These are phyloP conservation scores for Chymomyza caudatula DNA, from an alignment of 2,888 invertebrate species.

Conservation along the genomic window DNA sequence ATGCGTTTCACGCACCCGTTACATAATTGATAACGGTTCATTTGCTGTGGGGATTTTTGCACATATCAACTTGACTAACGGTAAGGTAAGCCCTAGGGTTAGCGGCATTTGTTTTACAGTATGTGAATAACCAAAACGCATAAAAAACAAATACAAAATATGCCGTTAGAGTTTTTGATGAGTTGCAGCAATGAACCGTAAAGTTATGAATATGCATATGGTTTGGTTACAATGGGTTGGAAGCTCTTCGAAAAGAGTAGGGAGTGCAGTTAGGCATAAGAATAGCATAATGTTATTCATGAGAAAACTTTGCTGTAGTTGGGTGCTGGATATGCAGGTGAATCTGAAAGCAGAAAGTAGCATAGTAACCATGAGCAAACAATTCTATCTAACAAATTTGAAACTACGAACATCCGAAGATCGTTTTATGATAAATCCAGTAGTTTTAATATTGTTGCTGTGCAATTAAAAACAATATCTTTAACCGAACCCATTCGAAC, in stretches of 20 bases:
- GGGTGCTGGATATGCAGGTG: not conserved
- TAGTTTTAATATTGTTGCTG: too few species aligned
- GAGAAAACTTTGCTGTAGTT: not conserved
- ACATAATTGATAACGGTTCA: conserved; percentile 70
- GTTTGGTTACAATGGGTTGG: conserved; percentile 3
- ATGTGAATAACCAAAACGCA: conserved; percentile 3
- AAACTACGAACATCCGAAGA: too few species aligned
- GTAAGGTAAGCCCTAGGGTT: conserved; percentile 42
- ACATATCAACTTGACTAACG: conserved; percentile 61
- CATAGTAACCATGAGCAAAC: not conserved
- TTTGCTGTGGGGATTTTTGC: conserved; percentile 42
- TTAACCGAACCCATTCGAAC: too few species aligned
- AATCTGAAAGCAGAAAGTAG: not conserved
- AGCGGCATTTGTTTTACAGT: conserved; percentile 13
- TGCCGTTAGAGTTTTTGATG: conserved; percentile 47
- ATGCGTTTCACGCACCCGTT: conserved; percentile 60
- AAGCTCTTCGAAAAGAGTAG: not conserved
- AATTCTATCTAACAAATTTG: not conserved
- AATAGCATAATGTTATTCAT: conserved; percentile 5
- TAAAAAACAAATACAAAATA: conserved; percentile 7
- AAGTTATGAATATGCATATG: conserved; percentile 60
- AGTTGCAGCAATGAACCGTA: conserved; percentile 55
- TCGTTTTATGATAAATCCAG: too few species aligned
- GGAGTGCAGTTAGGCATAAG: conserved; percentile 9
- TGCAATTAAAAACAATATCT: too few species aligned